Conservation (phyloP, 2,797 vertebrate species). For the Cryptoprocta ferox region DNA sequence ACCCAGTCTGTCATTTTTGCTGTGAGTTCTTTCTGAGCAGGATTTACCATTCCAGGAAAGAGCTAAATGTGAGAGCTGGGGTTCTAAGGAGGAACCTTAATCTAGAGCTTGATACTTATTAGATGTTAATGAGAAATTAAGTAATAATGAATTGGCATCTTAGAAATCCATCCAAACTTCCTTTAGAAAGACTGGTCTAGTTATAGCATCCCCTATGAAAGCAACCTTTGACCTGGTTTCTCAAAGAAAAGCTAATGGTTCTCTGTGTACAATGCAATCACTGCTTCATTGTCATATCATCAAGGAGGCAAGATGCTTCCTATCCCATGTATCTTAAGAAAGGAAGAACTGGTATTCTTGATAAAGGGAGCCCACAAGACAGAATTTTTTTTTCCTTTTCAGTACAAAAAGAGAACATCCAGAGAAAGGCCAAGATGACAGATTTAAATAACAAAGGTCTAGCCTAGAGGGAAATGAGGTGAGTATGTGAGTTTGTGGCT, state of each 20-base stretch:
- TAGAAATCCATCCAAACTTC: constrained; percentile 13
- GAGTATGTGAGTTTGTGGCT: not conserved
- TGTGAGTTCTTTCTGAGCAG: not conserved
- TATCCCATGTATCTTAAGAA: not conserved
- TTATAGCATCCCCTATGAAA: not conserved
- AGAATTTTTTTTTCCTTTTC: not conserved
- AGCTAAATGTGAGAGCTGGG: not conserved
- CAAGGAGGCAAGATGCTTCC: not conserved
- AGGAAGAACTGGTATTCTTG: not conserved
- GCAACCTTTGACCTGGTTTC: not conserved
- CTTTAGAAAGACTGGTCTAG: constrained; percentile 20
- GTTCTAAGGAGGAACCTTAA: not conserved
- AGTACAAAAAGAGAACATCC: not conserved
- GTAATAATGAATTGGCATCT: not conserved
- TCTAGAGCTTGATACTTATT: not conserved
- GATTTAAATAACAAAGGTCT: not conserved
- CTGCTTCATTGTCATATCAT: not conserved
- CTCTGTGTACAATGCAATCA: not conserved
- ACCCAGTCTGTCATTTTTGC: not conserved
- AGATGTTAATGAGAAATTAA: not conserved
- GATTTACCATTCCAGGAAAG: not conserved
- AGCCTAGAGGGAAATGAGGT: not conserved
- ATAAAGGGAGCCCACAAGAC: not conserved
- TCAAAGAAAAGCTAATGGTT: constrained; percentile 43
- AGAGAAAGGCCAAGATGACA: not conserved